These are phyloP conservation scores for Tamandua tetradactyla DNA, from an alignment of 2,797 vertebrate genomes.

Conservation along the genomic window DNA sequence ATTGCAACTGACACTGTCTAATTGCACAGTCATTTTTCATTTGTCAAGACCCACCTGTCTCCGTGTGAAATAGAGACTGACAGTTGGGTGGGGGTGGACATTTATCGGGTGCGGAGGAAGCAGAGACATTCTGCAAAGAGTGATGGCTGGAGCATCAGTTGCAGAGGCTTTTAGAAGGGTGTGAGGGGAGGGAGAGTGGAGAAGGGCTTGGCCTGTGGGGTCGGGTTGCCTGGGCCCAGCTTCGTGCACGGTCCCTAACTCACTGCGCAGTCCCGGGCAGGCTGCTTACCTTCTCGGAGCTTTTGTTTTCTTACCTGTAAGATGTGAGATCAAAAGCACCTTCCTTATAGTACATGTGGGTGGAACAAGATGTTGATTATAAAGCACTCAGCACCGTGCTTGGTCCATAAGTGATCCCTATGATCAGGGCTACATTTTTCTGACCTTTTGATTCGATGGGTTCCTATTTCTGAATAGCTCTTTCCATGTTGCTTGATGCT, in stretches of 20 bases:
- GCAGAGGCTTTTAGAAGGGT: background rate
- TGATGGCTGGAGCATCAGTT: background rate
- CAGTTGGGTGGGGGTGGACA: constrained; percentile 55
- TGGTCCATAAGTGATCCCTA: background rate
- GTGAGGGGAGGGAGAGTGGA: background rate
- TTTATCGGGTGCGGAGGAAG: background rate
- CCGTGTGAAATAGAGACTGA: constrained; percentile 53
- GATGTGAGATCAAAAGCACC: background rate
- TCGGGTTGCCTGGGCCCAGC: background rate
- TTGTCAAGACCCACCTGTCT: constrained; percentile 73
- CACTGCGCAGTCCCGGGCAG: rapidly evolving
- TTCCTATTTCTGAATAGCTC: background rate
- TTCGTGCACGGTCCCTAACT: background rate
- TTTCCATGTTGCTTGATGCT: background rate
- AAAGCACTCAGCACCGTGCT: background rate
- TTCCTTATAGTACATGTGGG: rapidly evolving
- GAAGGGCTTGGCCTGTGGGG: background rate
- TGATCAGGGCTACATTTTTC: background rate
- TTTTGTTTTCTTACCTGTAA: background rate
- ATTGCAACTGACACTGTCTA: background rate
- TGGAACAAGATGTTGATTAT: background rate
- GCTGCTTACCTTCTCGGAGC: background rate
- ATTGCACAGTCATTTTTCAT: constrained; percentile 42
- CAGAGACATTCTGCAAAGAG: background rate
- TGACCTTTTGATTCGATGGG: background rate